Conservation (phyloP, 2,113 vertebrate species). For the Edolisoma coerulescens region DNA sequence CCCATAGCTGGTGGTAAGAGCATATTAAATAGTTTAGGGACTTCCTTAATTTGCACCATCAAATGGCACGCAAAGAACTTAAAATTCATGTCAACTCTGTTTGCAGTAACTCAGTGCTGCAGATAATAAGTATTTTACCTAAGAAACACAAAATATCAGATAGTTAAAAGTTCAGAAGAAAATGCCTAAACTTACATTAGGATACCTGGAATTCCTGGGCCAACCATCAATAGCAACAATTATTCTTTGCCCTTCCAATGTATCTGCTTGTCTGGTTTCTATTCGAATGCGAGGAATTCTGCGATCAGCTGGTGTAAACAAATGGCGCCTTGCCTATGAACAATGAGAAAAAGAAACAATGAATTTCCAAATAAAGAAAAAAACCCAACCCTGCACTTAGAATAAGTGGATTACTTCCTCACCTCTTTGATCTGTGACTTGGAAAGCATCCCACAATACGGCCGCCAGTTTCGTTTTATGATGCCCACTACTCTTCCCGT, state of each 20-base stretch:
- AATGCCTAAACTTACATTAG: constrained; percentile 81
- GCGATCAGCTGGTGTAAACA: constrained; percentile 94
- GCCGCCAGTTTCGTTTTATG: constrained; percentile 96
- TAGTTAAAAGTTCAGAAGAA: not conserved
- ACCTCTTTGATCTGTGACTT: constrained; percentile 94
- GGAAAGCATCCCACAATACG: constrained; percentile 93
- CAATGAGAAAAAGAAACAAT: not conserved
- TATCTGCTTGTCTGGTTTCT: constrained; percentile 89
- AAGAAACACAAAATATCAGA: not conserved
- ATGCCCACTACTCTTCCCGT: constrained; percentile 92
- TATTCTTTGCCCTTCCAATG: constrained; percentile 88
- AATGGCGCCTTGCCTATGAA: constrained; percentile 87
- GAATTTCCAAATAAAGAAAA: not conserved
- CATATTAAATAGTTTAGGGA: not conserved
- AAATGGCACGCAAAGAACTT: not conserved
- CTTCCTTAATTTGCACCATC: not conserved
- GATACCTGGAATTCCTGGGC: constrained; percentile 95
- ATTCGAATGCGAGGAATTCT: constrained; percentile 94
- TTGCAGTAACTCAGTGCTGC: not conserved
- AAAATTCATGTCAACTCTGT: not conserved
- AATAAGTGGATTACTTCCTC: not conserved
- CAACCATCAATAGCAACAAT: constrained; percentile 96
- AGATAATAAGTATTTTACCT: not conserved
- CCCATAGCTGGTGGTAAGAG: not conserved
- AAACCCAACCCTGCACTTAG: not conserved